Evolutionary conservation across 2,888 invertebrate species (phyloP), one percentile per base, ranked within the genome.

Genomic region (Drosophila putrida): DNA sequence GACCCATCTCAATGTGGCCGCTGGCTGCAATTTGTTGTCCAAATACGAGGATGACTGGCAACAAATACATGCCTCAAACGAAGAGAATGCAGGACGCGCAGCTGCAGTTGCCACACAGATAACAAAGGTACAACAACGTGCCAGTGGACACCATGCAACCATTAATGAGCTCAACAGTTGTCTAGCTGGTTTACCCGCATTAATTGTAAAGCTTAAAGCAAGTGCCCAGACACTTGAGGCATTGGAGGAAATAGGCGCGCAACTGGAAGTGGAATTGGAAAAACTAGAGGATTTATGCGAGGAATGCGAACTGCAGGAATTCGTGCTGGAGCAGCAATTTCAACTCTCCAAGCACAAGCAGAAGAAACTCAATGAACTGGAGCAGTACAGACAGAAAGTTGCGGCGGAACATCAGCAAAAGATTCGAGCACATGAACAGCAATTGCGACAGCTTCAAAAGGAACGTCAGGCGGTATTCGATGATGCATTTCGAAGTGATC

Each of bases 381-480:
- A 93, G 71, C 80, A 85, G 4, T 89, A 93, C 81, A 90, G 93
- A 93, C 93, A 91, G 41, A 93, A 93, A 67, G 90, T 95, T 46
- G 94, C 94, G 9, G 91, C 91, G 5, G 93, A 95, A 53, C 95
- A 95, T 85, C 93, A 94, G 9, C 92, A 94, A 36, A 94, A 94
- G 88, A 93, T 95, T 0, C 89, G 92, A 33, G 93, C 93, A 70
- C 88, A 91, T n/a, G 96, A 96, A 84, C 88, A 93, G 28, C 93
- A 93, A 51, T 93, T 95, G 63, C 93, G 94, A 60, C 92, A 93
- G 74, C 90, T 94, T 6, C 92, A 95, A 78, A 93, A 94, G 78
- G 96, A 96, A 87, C 93, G 95, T 35, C 95, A 95, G 81, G 94
- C 94, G 66, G 95, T 95, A 0, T 96, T 95, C 82, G 94, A 95